phyloP scores from a whole-genome alignment of 2,797 vertebrate species.

The Melanogrammus aeglefinus region DNA sequence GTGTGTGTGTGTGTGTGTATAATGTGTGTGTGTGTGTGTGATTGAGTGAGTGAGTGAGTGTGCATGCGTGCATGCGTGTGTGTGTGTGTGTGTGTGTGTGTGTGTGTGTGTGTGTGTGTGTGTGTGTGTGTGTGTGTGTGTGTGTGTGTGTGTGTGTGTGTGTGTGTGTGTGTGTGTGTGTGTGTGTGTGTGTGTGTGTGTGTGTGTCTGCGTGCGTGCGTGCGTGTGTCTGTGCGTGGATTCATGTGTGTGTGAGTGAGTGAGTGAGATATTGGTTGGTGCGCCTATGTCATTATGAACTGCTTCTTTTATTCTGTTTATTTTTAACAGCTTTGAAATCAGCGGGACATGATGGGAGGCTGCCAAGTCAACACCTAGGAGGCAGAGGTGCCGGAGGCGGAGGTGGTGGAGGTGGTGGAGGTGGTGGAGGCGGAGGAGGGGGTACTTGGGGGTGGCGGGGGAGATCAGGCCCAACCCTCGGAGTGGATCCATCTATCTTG shows the following conservation, averaged over 20 bases:
- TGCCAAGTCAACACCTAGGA: constrained; percentile 72
- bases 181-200: neutral
- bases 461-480: constrained; percentile 76
- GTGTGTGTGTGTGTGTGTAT: constrained; percentile 58
- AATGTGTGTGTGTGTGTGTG: constrained; percentile 40
- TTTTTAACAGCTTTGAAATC: constrained; percentile 72
- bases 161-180: too few species aligned
- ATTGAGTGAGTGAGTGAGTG: constrained; percentile 34
- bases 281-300: too few species aligned
- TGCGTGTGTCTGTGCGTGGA: constrained; percentile 71
- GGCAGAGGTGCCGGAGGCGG: constrained; percentile 55
- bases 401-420: constrained; percentile 41
- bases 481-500: constrained; percentile 84
- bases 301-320: constrained; percentile 30
- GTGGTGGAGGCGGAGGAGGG: constrained; percentile 41
- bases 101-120: constrained; percentile 50
- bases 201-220: constrained; percentile 43
- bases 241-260: constrained; percentile 32
- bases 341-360: constrained; percentile 81
- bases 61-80: neutral
- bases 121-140: too few species aligned
- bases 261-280: constrained; percentile 30
- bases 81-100: constrained; percentile 39
- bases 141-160: too few species aligned
- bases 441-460: neutral